A percentile compares a stretch with the other conserved stretches of the same genome.
Conservation (phyloP, 2,888 invertebrate species). For the Tenthredo notha region DNA sequence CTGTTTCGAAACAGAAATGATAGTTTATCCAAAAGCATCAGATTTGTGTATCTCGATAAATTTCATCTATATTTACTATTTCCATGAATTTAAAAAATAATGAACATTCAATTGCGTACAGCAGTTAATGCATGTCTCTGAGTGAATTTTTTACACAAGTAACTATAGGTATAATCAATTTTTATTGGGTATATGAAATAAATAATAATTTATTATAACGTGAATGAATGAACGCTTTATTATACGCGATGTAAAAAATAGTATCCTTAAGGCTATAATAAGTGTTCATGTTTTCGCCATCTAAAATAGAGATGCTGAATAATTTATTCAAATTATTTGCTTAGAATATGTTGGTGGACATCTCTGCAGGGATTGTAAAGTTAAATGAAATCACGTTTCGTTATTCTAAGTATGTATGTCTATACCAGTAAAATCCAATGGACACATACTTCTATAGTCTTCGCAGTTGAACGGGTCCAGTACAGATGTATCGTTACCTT, state of each 20-base stretch:
- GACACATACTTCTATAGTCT: slow-evolving; percentile 70
- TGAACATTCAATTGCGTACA: background rate
- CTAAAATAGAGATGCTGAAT: background rate
- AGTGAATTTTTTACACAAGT: background rate
- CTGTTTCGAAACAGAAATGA: background rate
- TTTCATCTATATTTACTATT: background rate
- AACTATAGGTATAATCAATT: background rate
- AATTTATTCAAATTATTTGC: background rate
- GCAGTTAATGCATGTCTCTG: background rate
- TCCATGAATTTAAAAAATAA: background rate
- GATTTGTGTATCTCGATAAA: background rate
- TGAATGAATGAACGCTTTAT: background rate
- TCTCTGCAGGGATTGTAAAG: background rate
- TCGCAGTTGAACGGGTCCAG: slow-evolving; percentile 67
- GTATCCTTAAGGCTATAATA: background rate
- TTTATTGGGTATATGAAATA: background rate
- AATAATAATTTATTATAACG: background rate
- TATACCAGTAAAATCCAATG: slow-evolving; percentile 72
- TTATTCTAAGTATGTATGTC: slow-evolving; percentile 57
- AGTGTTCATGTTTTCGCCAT: background rate
- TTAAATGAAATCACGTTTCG: background rate
- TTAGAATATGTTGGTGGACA: background rate
- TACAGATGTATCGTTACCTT: slow-evolving; percentile 65
- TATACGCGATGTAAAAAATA: background rate
- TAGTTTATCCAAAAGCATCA: background rate